Evolutionary conservation across 2,797 vertebrate genomes (phyloP), one percentile per base, ranked within the genome.

Genomic region (Salmo trutta): DNA sequence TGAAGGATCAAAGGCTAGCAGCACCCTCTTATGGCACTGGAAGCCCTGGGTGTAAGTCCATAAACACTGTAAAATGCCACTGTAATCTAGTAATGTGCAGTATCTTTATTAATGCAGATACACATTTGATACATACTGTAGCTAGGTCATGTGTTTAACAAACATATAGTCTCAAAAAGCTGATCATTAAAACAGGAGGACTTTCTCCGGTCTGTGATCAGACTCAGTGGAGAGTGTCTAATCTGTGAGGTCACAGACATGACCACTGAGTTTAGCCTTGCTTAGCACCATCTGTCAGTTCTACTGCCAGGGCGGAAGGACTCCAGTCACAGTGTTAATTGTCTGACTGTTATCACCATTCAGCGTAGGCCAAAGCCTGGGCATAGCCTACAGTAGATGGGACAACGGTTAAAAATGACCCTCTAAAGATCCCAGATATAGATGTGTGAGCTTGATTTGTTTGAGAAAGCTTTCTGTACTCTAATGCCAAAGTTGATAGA

Each of bases 271-370:
- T 78, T 89, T 77, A 89, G 77, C 41, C 75, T 17, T 27, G 82
- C 75, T 85, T 82, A 84, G 76, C 24, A 75, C 89, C 90, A 88
- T 91, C 87, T 90, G 89, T 77, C 76, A 69, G 71, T 21, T 62
- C n/a, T 53, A 7, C 7, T 16, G 67, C 64, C 82, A 82, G 53
- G 19, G 67, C 73, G 75, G 76, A 74, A 70, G 78, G 76, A 84
- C 81, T 78, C 75, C 74, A 78, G 83, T 51, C 82, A 54, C 47
- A 15, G 66, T 59, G 73, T 74, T 79, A 78, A 85, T 17, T 81
- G 77, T 79, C 81, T 64, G 27, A 31, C 74, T 75, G 74, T 69
- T 85, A 47, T 41, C 33, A 73, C 5, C 27, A n/a, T 59, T 29
- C 47, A 29, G 14, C 21, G 17, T 33, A 12, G 52, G 71, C 7